Base-by-base conservation (phyloP, 2,797 vertebrate species). In the Menidia menidia region DNA sequence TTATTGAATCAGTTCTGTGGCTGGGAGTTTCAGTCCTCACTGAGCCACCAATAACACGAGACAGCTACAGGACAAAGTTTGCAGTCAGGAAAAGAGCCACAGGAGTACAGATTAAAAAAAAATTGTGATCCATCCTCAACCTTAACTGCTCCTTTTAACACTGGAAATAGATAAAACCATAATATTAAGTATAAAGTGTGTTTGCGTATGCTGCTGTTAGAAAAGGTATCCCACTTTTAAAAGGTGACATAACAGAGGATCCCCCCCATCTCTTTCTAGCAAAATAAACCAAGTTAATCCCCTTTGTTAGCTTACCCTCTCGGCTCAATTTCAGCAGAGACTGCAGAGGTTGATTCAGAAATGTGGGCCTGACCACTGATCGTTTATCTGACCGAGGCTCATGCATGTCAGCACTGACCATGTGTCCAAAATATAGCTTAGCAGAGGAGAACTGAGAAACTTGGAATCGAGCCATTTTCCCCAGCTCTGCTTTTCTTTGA, bases 391-490 rank as follows among this genome's bases (percentile, higher is more conserved):
- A 42, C 43, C 41, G 33, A 61, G 35, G 59, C 12, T 42, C 14
- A 9, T 52, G 16, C 43, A 44, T 4, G 31, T 53, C 31, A 13
- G 51, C 43, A 25, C 39, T 19, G 30, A 53, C 15, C 4, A 9
- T n/a, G 15, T 15, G 8, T 54, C 50, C 41, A 19, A 41, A 67
- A 67, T 55, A 50, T 50, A 12, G 64, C 18, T 56, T 41, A 31
- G 15, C 13, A 6, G 19, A 48, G 18, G 43, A 57, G 19, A 5
- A 35, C 32, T 8, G 31, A 67, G 31, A 41, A 67, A 50, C 31
- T 51, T 31, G 39, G 32, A 41, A 15, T 65, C 18, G 13, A 14
- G 16, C 25, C 16, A 8, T 58, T 56, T 42, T 15, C 15, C 30
- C 48, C 14, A 19, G 42, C 30, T 66, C 9, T 13, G 51, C n/a